phyloP scores from a whole-genome alignment of 2,888 invertebrate species.

The Celastrina argiolus region DNA sequence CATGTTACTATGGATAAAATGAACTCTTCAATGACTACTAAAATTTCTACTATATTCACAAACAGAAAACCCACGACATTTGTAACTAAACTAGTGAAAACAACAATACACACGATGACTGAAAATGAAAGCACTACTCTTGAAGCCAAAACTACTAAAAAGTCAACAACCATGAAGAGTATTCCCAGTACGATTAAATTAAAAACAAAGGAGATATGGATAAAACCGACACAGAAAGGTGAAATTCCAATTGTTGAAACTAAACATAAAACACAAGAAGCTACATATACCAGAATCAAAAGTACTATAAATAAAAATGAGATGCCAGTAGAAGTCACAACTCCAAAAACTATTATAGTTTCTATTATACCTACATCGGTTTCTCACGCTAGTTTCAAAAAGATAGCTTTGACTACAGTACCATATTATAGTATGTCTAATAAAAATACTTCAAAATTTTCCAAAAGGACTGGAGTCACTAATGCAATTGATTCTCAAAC shows the following conservation, averaged over 20 bases:
- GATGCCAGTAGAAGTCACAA: slow-evolving; percentile 49
- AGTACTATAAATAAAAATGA: slow-evolving; percentile 49
- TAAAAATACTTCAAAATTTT: slow-evolving; percentile 41
- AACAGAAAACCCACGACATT: slow-evolving; percentile 12
- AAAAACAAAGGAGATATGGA: slow-evolving; percentile 74
- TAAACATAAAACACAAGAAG: slow-evolving; percentile 50
- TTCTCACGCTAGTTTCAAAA: slow-evolving; percentile 66
- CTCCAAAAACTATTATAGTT: slow-evolving; percentile 69
- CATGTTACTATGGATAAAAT: slow-evolving; percentile 31
- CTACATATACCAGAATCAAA: slow-evolving; percentile 44
- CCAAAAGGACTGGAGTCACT: slow-evolving; percentile 47
- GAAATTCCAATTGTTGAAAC: slow-evolving; percentile 53
- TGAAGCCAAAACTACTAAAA: slow-evolving; percentile 45
- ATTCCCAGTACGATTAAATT: slow-evolving; percentile 56
- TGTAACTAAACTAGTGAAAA: slow-evolving; percentile 23
- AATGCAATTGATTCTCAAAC: slow-evolving; percentile 48
- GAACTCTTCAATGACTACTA: slow-evolving; percentile 30
- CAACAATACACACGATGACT: slow-evolving; percentile 30
- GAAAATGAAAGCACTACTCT: slow-evolving; percentile 34
- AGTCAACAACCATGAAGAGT: slow-evolving; percentile 47
- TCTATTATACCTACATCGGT: slow-evolving; percentile 72
- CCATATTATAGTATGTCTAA: slow-evolving; percentile 43
- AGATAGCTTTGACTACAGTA: slow-evolving; percentile 60
- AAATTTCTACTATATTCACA: slow-evolving; percentile 22
- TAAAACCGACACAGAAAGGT: slow-evolving; percentile 71